Evolutionary conservation across 1,140 invertebrate species (phyloP), one percentile per base, ranked within the genome.

Genomic region (Hylyphantes graminicola): DNA sequence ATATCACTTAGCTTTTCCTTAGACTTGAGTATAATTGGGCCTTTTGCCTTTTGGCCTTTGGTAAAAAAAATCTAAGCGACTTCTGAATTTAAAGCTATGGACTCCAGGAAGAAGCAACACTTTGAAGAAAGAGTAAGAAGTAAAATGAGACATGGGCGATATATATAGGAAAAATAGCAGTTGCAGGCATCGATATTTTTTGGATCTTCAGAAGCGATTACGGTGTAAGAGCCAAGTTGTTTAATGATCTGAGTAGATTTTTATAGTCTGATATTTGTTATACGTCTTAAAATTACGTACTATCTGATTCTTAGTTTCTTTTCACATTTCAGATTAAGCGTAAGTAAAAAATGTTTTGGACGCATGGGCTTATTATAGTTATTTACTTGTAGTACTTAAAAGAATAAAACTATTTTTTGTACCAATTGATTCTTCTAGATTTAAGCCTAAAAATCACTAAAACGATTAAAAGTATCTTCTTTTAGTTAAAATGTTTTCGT

Each of bases 1-100:
- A 57, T 73, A 81, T 72, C 78, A 81, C 67, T 81, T 81, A 72
- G 78, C 78, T 55, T 81, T 81, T 73, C 55, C 65, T 35, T 72
- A 54, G 67, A 61, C 55, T 70, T 51, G 55, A 63, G 68, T 72
- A 73, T 81, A 81, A 81, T 81, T 81, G 50, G 67, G 63, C 19
- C 65, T 35, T 81, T 73, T 81, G 65, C 55, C 78, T 70, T 81
- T 81, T 35, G 64, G 77, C 64, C 50, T 68, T 68, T 70, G 51
- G 51, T 64, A n/a, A 67, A 54, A 78, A 70, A 72, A 72, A 81
- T 65, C 63, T 70, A 70, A 80, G 59, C 63, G 57, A 73, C 55
- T 53, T 35, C 12, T 63, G 54, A 19, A 68, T 70, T 57, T 51
- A 65, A 70, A 79, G 55, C 70, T 70, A 79, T 59, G 19, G 17